Base-by-base conservation (phyloP, 2,888 invertebrate species). In the Diloba caeruleocephala region DNA sequence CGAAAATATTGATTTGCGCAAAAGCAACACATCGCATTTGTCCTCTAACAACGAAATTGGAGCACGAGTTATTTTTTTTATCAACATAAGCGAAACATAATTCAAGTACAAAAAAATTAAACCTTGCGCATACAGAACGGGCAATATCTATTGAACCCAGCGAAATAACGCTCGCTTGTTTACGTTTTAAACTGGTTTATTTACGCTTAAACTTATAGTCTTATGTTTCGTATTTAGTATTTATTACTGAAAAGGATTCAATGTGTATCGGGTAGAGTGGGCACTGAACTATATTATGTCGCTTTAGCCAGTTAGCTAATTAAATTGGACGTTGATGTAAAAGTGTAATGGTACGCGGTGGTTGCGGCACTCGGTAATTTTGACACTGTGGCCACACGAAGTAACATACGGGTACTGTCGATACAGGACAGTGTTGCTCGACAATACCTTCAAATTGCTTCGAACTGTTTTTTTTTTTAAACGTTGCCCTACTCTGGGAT, bases 161-260 rank as follows among this genome's bases (percentile, higher is more conserved):
- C 67, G 63, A 60, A 58, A 70, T 64, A 74, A 41, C 74, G 55
- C 56, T 39, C 32, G 58, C 52, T 38, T 79, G 73, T 80, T 76
- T 71, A 54, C 67, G 43, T 61, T 74, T 52, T 36, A 52, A 74
- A 60, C 69, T 58, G 58, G 51, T 58, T 67, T 76, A 72, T 81
- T 81, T 79, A 67, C 64, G 39, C 39, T 51, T 19, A 34, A 49
- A 57, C 65, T 74, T 81, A 76, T 78, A 79, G 73, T 75, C 66
- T 73, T 69, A 64, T 42, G 61, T 66, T 69, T 62, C 52, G 63
- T 66, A 58, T 75, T 74, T 74, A 29, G 39, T 49, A 44, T 61
- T 42, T 45, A 69, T 72, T 54, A 46, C 52, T 53, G 34, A 29
- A 51, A 57, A 53, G 50, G 39, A 44, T 55, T 45, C 44, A 48